Conservation (phyloP, 2,888 invertebrate species). For the Nudaria mundana region DNA sequence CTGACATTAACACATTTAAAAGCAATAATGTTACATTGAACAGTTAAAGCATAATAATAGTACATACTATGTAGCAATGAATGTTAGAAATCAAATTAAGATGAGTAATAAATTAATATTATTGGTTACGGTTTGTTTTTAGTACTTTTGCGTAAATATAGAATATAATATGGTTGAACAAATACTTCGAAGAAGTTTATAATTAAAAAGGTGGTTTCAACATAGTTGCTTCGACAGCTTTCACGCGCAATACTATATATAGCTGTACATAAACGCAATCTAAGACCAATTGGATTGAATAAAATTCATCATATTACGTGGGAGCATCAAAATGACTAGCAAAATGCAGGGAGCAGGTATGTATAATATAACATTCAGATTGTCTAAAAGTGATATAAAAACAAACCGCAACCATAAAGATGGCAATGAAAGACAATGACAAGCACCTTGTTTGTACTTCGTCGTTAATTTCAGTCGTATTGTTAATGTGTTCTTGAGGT, state of each 20-base stretch:
- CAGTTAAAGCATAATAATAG: constrained; percentile 22
- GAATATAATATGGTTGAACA: too few species aligned
- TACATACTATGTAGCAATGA: constrained; percentile 15
- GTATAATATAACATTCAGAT: neutral
- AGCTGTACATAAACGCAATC: too few species aligned
- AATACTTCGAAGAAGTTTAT: too few species aligned
- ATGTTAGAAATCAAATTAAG: constrained; percentile 19
- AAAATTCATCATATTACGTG: too few species aligned
- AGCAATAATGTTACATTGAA: constrained; percentile 13
- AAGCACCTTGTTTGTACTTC: constrained; percentile 75
- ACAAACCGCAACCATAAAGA: constrained; percentile 21
- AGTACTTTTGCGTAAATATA: too few species aligned
- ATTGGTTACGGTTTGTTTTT: constrained; percentile 14
- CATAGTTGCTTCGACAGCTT: too few species aligned
- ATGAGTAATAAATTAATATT: constrained; percentile 12
- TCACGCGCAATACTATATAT: too few species aligned
- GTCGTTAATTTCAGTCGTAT: constrained; percentile 60
- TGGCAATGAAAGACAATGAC: constrained; percentile 31
- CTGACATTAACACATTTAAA: constrained; percentile 15
- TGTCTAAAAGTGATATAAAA: neutral
- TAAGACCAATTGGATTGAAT: too few species aligned
- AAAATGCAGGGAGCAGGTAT: too few species aligned
- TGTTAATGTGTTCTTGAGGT: constrained; percentile 55
- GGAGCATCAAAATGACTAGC: too few species aligned
- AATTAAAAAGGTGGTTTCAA: too few species aligned